Percentiles rank a stretch among this genome's conserved stretches.
phyloP scores from a whole-genome alignment of 2,888 invertebrate species.

The Toxonevra muliebris region DNA sequence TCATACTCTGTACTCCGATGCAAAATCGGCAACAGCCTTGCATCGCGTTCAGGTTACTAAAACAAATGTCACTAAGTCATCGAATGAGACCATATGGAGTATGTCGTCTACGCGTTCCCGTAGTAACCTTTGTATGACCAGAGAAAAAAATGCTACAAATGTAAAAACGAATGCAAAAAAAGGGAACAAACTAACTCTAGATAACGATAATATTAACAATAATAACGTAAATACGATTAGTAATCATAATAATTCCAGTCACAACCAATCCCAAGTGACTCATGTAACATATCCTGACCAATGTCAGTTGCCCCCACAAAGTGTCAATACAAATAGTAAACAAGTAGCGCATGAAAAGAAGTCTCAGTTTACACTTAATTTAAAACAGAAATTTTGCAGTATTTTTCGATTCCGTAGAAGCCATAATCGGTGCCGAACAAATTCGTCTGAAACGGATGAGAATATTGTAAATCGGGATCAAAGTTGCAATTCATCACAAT shows the following conservation, averaged over 20 bases:
- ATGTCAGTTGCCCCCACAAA: constrained; percentile 10
- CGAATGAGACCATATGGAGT: constrained; percentile 57
- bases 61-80: constrained; percentile 55
- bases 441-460: constrained; percentile 42
- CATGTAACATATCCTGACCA: constrained; percentile 26
- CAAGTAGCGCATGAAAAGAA: constrained; percentile 68
- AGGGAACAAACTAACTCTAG: constrained; percentile 38
- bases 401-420: constrained; percentile 77
- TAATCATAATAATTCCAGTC: constrained; percentile 41
- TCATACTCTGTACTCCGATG: constrained; percentile 78
- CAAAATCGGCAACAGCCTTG: constrained; percentile 62
- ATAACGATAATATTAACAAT: constrained; percentile 46
- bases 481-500: constrained; percentile 39
- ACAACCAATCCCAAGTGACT: constrained; percentile 29
- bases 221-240: constrained; percentile 39
- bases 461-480: constrained; percentile 43
- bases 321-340: constrained; percentile 4
- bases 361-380: constrained; percentile 76
- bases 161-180: constrained; percentile 31
- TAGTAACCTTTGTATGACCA: constrained; percentile 43
- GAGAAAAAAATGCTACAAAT: constrained; percentile 29
- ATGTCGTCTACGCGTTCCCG: constrained; percentile 53
- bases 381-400: constrained; percentile 87
- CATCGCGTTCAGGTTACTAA: constrained; percentile 39
- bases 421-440: constrained; percentile 56